Base-by-base conservation (phyloP, 37 sponge, comb jelly and placozoan genomes). In the Halisarca cf. caerulea region DNA sequence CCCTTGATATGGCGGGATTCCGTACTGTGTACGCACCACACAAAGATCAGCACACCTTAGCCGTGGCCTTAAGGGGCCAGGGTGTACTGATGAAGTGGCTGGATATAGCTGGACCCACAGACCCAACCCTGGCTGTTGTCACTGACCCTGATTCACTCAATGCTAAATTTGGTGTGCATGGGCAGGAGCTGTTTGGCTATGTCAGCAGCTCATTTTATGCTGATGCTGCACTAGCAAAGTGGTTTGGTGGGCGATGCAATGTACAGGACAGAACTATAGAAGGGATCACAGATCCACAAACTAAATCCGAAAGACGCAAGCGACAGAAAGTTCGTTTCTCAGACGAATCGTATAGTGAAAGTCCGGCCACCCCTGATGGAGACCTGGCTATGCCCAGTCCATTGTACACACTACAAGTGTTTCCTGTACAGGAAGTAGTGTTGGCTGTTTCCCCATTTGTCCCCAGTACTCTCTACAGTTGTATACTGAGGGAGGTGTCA, bases 171-270 rank as follows among this genome's bases (percentile, higher is more conserved):
- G 86, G 91, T n/a, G 30, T 27, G 24, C 45, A 62, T 0, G 47
- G 62, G 43, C 55, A 0, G 59, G 60, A 80, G 3, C 80, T 80
- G 28, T 53, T 85, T 15, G 39, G 66, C 17, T 87, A 69, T 32
- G 62, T 82, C 37, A 81, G 70, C 18, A 89, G 74, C 58, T 82
- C 81, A 6, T 84, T 83, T 34, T 25, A 78, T 17, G 81, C 78
- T 14, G 0, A 53, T 8, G 58, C 84, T 41, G 71, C 84, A 18
- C 53, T 87, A 0, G 90, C 90, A 23, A 84, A 84, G 37, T 89
- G 90, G 88, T 93, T 93, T 84, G 93, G 93, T 42, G 93, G 93
- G 0, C 66, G 93, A 7, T 87, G 81, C 45, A 89, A 90, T 36
- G 6, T 89, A 30, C 75, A 87, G 34, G 87, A 87, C 0, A 62